These are phyloP conservation scores for Urocyon cinereoargenteus DNA, from an alignment of 2,797 vertebrate species.

Conservation along the genomic window DNA sequence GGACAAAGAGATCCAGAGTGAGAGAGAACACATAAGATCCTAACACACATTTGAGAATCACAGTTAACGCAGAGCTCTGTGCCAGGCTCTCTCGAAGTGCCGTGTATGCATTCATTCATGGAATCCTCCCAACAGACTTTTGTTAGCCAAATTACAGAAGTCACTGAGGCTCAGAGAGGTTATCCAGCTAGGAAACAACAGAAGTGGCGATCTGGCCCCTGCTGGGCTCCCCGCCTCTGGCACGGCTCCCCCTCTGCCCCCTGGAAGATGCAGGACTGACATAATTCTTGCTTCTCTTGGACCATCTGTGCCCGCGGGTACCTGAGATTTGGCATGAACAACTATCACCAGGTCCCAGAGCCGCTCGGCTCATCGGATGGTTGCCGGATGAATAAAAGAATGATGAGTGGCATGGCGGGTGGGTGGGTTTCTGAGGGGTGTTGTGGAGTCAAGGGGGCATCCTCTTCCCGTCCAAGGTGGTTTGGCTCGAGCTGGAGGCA, in stretches of 20 bases:
- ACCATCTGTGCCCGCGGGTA: neutral
- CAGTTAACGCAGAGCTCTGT: neutral
- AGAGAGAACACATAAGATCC: neutral
- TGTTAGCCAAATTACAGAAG: constrained; percentile 10
- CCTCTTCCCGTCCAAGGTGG: neutral
- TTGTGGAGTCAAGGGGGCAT: neutral
- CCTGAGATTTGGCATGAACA: neutral
- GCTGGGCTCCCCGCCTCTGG: neutral
- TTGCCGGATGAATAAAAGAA: neutral
- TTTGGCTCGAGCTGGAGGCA: neutral
- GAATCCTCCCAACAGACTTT: neutral
- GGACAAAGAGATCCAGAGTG: neutral
- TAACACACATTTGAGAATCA: neutral
- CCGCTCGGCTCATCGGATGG: neutral
- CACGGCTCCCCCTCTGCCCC: neutral
- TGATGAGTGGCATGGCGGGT: neutral
- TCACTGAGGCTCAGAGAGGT: constrained; percentile 7
- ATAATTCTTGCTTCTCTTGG: neutral
- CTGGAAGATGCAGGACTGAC: neutral
- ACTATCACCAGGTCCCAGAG: neutral
- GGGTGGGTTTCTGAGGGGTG: neutral
- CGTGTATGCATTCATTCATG: neutral
- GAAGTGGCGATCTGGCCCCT: neutral
- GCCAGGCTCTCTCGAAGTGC: neutral
- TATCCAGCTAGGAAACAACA: constrained; percentile 28